These are phyloP conservation scores for Equus przewalskii DNA, from an alignment of 2,113 vertebrate genomes.

Conservation along the genomic window DNA sequence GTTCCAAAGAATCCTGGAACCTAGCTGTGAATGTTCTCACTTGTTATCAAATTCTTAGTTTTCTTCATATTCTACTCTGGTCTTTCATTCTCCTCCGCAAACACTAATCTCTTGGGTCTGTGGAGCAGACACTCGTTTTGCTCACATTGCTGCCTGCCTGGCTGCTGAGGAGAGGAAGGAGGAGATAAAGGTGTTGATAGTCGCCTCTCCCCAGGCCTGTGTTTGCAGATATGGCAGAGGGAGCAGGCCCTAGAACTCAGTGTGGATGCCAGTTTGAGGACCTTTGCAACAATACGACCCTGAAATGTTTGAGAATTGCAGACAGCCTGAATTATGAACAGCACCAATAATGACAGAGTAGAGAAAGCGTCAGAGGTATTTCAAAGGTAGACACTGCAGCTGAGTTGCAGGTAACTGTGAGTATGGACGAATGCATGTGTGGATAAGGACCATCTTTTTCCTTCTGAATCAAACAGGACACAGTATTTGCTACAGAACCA, in stretches of 20 bases:
- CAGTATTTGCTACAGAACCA: not conserved
- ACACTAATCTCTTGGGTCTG: not conserved
- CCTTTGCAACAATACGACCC: not conserved
- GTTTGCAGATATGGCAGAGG: not conserved
- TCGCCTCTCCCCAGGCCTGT: not conserved
- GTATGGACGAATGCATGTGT: too few relatives aligned
- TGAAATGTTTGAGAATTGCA: not conserved
- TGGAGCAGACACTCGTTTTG: not conserved
- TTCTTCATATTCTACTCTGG: not conserved
- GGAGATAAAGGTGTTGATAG: not conserved
- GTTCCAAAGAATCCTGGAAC: not conserved
- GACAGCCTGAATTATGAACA: not conserved
- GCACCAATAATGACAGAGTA: not conserved
- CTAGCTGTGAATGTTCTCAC: not conserved
- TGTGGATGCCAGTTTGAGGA: not conserved
- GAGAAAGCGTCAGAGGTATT: not conserved
- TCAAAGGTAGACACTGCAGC: not conserved
- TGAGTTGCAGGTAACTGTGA: not conserved
- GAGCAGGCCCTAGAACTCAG: not conserved
- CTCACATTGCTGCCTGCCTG: not conserved
- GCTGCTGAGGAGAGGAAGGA: not conserved
- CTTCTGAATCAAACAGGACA: not conserved
- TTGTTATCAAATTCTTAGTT: not conserved
- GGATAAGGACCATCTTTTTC: not conserved
- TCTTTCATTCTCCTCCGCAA: not conserved